These are phyloP conservation scores for Lepidotrigona ventralis DNA, from an alignment of 1,140 invertebrate genomes.

Conservation along the genomic window DNA sequence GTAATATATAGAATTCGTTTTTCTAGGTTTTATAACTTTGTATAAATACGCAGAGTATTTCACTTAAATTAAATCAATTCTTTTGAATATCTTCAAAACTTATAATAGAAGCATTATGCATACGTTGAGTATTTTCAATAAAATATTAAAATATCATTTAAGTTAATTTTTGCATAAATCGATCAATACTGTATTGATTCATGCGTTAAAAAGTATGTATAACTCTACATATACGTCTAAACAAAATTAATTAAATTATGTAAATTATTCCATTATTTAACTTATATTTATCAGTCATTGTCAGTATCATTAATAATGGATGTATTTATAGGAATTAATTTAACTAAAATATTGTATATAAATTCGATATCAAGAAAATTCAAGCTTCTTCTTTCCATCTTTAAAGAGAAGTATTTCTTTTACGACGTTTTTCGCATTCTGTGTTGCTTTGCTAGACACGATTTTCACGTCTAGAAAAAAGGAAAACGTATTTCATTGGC, in stretches of 20 bases:
- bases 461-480: not conserved
- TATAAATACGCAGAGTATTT: not conserved
- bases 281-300: not conserved
- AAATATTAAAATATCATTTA: not conserved
- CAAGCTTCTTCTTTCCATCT: not conserved
- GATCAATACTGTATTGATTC: not conserved
- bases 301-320: not conserved
- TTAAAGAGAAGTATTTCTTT: conserved; percentile 21
- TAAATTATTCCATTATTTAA: not conserved
- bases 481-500: conserved; percentile 13
- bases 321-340: not conserved
- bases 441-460: not conserved
- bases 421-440: not conserved
- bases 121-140: not conserved
- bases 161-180: not conserved
- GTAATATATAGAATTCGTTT: not conserved
- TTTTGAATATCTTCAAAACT: not conserved
- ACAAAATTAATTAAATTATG: not conserved
- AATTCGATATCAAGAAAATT: not conserved
- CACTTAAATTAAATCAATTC: not conserved
- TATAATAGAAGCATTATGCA: not conserved
- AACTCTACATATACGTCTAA: not conserved
- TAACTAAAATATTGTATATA: not conserved
- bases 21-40: not conserved
- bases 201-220: not conserved